These are phyloP conservation scores for Polypterus bichir DNA, from an alignment of 2,113 vertebrate species.

Conservation along the genomic window DNA sequence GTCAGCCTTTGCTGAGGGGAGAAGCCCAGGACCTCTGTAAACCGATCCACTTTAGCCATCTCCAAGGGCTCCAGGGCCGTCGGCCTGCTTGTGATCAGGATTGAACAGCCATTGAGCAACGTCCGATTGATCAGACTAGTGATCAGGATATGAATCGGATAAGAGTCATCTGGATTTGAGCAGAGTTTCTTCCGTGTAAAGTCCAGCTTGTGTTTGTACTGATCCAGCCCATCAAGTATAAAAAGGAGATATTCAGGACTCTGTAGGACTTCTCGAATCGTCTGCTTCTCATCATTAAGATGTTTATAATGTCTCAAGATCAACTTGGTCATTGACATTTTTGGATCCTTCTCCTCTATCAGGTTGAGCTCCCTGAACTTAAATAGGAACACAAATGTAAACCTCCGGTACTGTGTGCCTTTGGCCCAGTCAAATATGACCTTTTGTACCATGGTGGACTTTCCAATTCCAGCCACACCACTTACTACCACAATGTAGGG, in stretches of 20 bases:
- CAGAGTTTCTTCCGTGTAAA: not conserved
- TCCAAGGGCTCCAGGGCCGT: constrained; percentile 11
- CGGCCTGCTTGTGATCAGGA: constrained; percentile 19
- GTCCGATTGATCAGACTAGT: constrained; percentile 15
- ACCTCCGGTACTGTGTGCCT: constrained; percentile 8
- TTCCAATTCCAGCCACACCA: constrained; percentile 22
- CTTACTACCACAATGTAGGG: constrained; percentile 16
- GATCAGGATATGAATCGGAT: constrained; percentile 6
- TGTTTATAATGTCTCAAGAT: constrained; percentile 5
- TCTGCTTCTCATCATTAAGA: not conserved
- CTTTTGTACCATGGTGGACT: constrained; percentile 22
- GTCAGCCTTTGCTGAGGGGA: constrained; percentile 9
- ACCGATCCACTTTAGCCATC: constrained; percentile 1
- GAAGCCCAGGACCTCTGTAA: constrained; percentile 21
- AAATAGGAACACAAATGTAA: constrained; percentile 17
- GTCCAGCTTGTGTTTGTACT: constrained; percentile 9
- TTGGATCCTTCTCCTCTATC: not conserved
- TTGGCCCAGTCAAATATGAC: constrained; percentile 15
- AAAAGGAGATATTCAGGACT: constrained; percentile 18
- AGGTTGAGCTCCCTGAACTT: constrained; percentile 17
- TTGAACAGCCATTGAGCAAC: constrained; percentile 15
- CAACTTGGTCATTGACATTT: constrained; percentile 11
- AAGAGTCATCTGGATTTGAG: not conserved
- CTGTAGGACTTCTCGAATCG: constrained; percentile 3
- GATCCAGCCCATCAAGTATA: constrained; percentile 26